phyloP scores from a whole-genome alignment of 2,113 vertebrate genomes.

The Aphyosemion australe region DNA sequence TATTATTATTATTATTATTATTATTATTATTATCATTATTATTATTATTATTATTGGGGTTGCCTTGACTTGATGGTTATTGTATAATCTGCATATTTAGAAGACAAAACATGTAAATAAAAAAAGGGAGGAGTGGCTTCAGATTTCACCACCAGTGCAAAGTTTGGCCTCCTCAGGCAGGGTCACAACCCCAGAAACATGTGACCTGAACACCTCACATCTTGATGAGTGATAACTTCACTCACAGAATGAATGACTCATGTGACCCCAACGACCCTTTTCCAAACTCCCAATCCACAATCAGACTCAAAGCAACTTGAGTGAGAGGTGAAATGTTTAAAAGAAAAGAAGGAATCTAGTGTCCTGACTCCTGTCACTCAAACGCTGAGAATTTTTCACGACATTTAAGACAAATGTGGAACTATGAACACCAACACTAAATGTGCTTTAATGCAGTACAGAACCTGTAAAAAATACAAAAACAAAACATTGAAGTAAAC shows the following conservation, averaged over 20 bases:
- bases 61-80: too few species aligned
- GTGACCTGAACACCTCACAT: not conserved
- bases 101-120: too few species aligned
- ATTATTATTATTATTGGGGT: too few species aligned
- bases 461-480: too few species aligned
- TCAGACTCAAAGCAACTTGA: too few species aligned
- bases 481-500: too few species aligned
- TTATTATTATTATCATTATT: too few species aligned
- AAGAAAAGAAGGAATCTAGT: not conserved
- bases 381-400: too few species aligned
- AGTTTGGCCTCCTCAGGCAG: not conserved
- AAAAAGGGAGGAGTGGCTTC: not conserved
- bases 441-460: too few species aligned
- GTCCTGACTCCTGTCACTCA: not conserved
- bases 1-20: too few species aligned
- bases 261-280: not conserved
- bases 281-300: too few species aligned
- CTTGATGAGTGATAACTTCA: not conserved
- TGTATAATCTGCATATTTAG: too few species aligned
- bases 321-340: not conserved
- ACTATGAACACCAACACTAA: not conserved
- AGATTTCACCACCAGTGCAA: not conserved
- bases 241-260: not conserved
- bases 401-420: not conserved
- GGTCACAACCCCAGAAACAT: not conserved